Evolutionary conservation across 2,888 invertebrate species (phyloP).

Genomic region (Pogonocherus hispidulus): DNA sequence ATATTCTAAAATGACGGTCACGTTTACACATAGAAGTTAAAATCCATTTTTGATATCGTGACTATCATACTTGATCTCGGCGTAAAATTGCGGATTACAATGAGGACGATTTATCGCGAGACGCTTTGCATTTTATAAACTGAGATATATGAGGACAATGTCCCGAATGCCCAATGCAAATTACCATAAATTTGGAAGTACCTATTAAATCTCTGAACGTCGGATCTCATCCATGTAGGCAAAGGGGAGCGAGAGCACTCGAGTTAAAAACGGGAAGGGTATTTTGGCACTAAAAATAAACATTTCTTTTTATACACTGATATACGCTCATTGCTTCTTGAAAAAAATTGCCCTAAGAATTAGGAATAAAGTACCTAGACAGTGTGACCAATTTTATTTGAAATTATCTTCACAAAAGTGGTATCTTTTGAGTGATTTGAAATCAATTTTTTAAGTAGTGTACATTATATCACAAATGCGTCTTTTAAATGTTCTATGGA

Average conservation of each 20-base stretch:
- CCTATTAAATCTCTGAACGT: constrained; percentile 37
- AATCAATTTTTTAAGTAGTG: too few species aligned
- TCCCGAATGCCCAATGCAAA: constrained; percentile 35
- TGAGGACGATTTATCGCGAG: not conserved
- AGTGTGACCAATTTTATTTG: too few species aligned
- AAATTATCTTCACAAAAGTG: too few species aligned
- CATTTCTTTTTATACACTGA: not conserved
- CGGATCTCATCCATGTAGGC: not conserved
- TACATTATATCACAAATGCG: too few species aligned
- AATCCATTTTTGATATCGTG: constrained; percentile 24
- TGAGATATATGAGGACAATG: constrained; percentile 14
- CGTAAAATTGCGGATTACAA: constrained; percentile 8
- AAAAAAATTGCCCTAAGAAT: not conserved
- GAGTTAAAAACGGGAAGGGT: not conserved
- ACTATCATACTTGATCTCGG: constrained; percentile 8
- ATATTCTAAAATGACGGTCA: constrained; percentile 24
- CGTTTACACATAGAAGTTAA: constrained; percentile 10
- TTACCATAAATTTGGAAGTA: constrained; percentile 39
- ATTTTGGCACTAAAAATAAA: not conserved
- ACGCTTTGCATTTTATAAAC: constrained; percentile 13
- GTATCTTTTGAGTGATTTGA: too few species aligned
- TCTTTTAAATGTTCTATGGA: too few species aligned
- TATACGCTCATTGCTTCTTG: not conserved
- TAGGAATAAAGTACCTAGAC: too few species aligned
- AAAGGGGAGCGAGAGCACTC: not conserved